Evolutionary conservation across 2,888 invertebrate species (phyloP), one percentile per base, ranked within the genome.

Genomic region (Drosophila histrio): DNA sequence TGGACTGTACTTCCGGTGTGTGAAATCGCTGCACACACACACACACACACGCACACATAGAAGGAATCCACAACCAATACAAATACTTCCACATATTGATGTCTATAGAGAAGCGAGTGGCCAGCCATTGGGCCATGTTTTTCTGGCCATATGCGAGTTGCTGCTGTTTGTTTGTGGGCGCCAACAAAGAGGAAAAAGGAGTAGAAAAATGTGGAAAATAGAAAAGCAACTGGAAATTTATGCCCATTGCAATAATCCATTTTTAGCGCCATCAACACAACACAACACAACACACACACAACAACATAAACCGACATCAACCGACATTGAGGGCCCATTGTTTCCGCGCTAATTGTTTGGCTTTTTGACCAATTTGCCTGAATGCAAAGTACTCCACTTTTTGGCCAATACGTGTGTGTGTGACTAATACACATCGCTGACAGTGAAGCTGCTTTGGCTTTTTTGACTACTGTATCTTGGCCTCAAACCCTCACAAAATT

Each of bases 271-370:
- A 90, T 89, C 91, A 71, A 61, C 36, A 38, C 64, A 49, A 28
- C 56, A 60, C 19, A 22, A 28, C 38, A 44, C 49, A 60, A 47
- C 49, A 28, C n/a, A 21, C 6, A 13, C 15, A 32, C 54, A 54
- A 54, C 26, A 53, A 83, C 85, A 89, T 89, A 89, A 87, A 88
- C 89, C 46, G 13, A 21, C 47, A 47, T 32, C 30, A 47, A 47
- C 30, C 89, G 89, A 90, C 90, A 90, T 91, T 90, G 90, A 87
- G 70, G 58, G 67, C 80, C 89, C 89, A 91, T 91, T 91, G 91
- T 91, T 91, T 91, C 91, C 90, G 90, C 89, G 89, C 91, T 91
- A 91, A 91, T 91, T 91, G 91, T 91, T 90, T 91, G 91, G 90
- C 84, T 87, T 89, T 90, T 88, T 72, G 76, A 75, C 77, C 81